phyloP scores from a whole-genome alignment of 2,797 vertebrate species.

The Podarcis siculus region DNA sequence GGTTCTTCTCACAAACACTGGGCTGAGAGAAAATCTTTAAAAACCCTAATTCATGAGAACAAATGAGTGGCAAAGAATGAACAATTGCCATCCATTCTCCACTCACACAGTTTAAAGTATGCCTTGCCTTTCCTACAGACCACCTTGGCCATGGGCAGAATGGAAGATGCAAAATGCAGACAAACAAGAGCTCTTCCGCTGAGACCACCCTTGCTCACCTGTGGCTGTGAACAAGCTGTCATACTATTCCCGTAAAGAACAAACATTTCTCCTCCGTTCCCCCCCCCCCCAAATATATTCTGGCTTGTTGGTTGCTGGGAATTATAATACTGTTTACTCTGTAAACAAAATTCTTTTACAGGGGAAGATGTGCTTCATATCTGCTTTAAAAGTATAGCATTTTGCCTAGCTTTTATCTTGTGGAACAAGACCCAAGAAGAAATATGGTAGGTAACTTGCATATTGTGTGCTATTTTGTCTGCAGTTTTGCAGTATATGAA shows the following conservation, averaged over 20 bases:
- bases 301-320: too few relatives aligned
- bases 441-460: neutral
- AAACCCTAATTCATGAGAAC: neutral
- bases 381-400: too few relatives aligned
- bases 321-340: too few relatives aligned
- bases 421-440: neutral
- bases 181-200: neutral
- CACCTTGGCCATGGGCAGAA: neutral
- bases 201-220: neutral
- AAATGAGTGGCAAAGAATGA: neutral
- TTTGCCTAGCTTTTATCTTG: neutral
- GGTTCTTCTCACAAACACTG: neutral
- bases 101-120: neutral
- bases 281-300: too few relatives aligned
- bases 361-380: too few relatives aligned
- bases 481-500: neutral
- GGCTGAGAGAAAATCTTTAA: neutral
- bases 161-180: neutral
- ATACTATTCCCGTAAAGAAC: too few relatives aligned
- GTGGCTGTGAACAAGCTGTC: too few relatives aligned
- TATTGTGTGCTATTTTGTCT: neutral
- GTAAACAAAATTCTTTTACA: too few relatives aligned
- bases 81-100: neutral
- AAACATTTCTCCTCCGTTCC: too few relatives aligned
- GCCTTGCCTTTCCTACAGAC: neutral